phyloP scores from a whole-genome alignment of 35 echinoderm and acorn worm species.

The Holothuria glaberrima region DNA sequence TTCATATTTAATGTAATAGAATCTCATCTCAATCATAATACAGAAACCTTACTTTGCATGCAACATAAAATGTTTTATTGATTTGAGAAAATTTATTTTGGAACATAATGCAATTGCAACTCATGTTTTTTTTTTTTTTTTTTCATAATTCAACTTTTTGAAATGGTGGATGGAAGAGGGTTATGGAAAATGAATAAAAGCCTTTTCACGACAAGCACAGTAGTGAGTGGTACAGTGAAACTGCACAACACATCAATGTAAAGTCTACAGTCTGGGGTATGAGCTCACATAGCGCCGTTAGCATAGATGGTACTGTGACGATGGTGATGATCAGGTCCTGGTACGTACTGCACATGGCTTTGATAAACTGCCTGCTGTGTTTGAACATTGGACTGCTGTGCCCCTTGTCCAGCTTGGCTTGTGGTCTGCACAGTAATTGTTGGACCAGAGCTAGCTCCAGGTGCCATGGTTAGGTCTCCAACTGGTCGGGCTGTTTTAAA shows the following conservation, averaged over 20 bases:
- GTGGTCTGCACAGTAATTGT: constrained; percentile 85
- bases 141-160: too few species aligned
- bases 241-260: constrained; percentile 38
- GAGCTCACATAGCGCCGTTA: constrained; percentile 99
- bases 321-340: constrained; percentile 76
- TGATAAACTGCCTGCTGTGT: constrained; percentile 80
- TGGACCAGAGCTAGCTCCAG: constrained; percentile 58
- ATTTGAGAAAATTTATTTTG: too few species aligned
- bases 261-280: constrained; percentile 34
- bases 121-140: too few species aligned
- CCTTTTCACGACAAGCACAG: constrained; percentile 45
- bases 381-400: constrained; percentile 55
- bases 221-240: constrained; percentile 38
- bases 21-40: too few species aligned
- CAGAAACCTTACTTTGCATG: too few species aligned
- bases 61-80: too few species aligned
- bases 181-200: constrained; percentile 32
- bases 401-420: constrained; percentile 43
- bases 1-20: too few species aligned
- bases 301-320: constrained; percentile 96
- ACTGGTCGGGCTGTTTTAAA: constrained; percentile 33
- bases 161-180: constrained; percentile 45
- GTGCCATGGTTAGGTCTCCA: constrained; percentile 11
- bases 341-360: constrained; percentile 97
- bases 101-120: too few species aligned